phyloP scores from a whole-genome alignment of 2,888 invertebrate genomes.

The Pseudeuparius sepicola region DNA sequence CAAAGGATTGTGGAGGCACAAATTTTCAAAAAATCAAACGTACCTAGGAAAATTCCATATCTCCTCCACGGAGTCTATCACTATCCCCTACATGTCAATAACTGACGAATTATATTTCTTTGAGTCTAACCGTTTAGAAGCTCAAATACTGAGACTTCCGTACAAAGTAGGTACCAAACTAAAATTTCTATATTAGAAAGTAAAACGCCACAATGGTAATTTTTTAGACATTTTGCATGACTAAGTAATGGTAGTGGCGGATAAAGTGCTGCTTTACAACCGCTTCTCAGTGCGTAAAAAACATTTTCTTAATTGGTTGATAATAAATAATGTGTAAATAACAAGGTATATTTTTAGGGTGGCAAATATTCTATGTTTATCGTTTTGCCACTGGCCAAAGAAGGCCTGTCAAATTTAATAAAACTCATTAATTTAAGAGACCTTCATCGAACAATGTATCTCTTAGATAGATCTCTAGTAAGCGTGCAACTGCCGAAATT shows the following conservation, averaged over 20 bases:
- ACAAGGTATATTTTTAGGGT: constrained; percentile 51
- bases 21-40: constrained; percentile 55
- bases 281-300: not conserved
- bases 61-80: constrained; percentile 39
- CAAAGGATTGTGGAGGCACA: constrained; percentile 67
- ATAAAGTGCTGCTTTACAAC: no score
- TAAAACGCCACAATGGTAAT: no score
- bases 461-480: constrained; percentile 49
- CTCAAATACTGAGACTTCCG: constrained; percentile 63
- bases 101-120: constrained; percentile 47
- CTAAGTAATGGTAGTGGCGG: no score
- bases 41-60: constrained; percentile 50
- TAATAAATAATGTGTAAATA: no score
- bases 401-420: constrained; percentile 51
- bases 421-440: constrained; percentile 45
- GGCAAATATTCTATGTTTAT: constrained; percentile 65
- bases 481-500: constrained; percentile 64
- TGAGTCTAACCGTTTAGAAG: constrained; percentile 52
- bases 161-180: constrained; percentile 47
- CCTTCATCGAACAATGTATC: constrained; percentile 47
- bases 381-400: constrained; percentile 54
- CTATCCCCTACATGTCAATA: constrained; percentile 54
- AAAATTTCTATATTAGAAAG: not conserved
- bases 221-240: no score
- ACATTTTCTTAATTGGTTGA: not conserved